These are phyloP conservation scores for Xestia sexstrigata DNA, from an alignment of 2,888 invertebrate species.

Conservation along the genomic window DNA sequence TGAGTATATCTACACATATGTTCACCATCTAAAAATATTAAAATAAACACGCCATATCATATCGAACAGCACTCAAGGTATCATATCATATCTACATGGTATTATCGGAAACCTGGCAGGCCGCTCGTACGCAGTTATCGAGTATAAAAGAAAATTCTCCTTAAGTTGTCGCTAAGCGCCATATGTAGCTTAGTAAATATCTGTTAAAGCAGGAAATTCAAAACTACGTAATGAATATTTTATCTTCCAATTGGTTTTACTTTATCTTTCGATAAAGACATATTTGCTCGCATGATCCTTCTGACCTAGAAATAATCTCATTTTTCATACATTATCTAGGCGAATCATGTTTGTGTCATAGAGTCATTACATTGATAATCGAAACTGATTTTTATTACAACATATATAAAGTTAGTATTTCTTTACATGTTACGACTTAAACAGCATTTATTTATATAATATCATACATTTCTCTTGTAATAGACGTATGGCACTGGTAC, in stretches of 20 bases:
- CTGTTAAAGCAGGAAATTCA: slow-evolving; percentile 13
- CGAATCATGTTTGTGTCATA: slow-evolving; percentile 6
- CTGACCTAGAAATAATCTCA: slow-evolving; percentile 53
- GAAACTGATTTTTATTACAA: slow-evolving; percentile 29
- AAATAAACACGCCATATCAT: background rate
- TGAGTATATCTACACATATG: background rate
- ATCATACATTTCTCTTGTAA: slow-evolving; percentile 46
- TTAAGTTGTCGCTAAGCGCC: background rate
- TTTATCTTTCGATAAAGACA: slow-evolving; percentile 44
- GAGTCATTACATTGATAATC: slow-evolving; percentile 18
- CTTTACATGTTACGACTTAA: slow-evolving; percentile 34
- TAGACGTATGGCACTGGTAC: slow-evolving; percentile 62
- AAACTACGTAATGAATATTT: slow-evolving; percentile 22
- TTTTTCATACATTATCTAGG: slow-evolving; percentile 31
- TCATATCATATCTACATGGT: slow-evolving; percentile 7
- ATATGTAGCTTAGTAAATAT: slow-evolving; percentile 6
- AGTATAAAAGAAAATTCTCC: slow-evolving; percentile 7
- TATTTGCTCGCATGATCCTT: slow-evolving; percentile 34
- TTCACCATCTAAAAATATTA: background rate
- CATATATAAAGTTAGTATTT: slow-evolving; percentile 50
- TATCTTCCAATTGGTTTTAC: slow-evolving; percentile 48
- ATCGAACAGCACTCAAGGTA: slow-evolving; percentile 20
- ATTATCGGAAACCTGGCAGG: slow-evolving; percentile 31
- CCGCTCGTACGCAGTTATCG: slow-evolving; percentile 18
- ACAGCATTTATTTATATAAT: slow-evolving; percentile 38